Percentiles rank a stretch among this genome's conserved stretches.
phyloP scores from a whole-genome alignment of 2,888 invertebrate genomes.

The Cosmia pyralina region DNA sequence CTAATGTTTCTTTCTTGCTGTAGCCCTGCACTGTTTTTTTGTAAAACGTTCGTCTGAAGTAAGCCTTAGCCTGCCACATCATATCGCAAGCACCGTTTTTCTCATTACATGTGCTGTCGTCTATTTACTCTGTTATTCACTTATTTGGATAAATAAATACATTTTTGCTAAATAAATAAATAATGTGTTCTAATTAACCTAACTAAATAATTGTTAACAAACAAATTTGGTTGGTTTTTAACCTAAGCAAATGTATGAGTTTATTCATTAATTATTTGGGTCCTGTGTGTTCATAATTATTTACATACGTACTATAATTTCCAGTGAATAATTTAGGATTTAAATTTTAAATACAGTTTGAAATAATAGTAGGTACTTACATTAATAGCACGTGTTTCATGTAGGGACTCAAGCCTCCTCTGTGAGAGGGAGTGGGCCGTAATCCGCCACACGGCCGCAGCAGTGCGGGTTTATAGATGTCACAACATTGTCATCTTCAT shows the following conservation, averaged over 20 bases:
- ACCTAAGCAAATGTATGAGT: conserved; percentile 40
- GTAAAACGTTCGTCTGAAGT: neutral
- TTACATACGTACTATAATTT: conserved; percentile 10
- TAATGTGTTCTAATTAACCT: conserved; percentile 31
- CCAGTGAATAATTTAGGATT: conserved; percentile 3
- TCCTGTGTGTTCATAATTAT: conserved; percentile 9
- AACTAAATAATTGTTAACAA: conserved; percentile 44
- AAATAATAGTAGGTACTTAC: neutral
- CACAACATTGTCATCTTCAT: too few relatives aligned
- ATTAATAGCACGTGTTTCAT: neutral
- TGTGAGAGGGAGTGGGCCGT: neutral
- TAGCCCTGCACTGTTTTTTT: too few relatives aligned
- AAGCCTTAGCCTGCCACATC: neutral
- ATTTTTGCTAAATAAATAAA: conserved; percentile 36
- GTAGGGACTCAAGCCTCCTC: neutral
- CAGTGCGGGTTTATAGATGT: neutral
- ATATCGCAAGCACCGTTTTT: neutral
- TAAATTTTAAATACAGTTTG: conserved; percentile 2
- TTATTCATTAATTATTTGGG: conserved; percentile 21
- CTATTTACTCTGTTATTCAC: conserved; percentile 11
- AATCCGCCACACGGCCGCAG: neutral
- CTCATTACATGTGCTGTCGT: neutral
- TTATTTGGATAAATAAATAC: conserved; percentile 31
- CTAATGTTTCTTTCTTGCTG: too few relatives aligned
- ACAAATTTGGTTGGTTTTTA: conserved; percentile 21